Base-by-base conservation (phyloP, 1,140 invertebrate genomes). In the Drosophila willistoni region DNA sequence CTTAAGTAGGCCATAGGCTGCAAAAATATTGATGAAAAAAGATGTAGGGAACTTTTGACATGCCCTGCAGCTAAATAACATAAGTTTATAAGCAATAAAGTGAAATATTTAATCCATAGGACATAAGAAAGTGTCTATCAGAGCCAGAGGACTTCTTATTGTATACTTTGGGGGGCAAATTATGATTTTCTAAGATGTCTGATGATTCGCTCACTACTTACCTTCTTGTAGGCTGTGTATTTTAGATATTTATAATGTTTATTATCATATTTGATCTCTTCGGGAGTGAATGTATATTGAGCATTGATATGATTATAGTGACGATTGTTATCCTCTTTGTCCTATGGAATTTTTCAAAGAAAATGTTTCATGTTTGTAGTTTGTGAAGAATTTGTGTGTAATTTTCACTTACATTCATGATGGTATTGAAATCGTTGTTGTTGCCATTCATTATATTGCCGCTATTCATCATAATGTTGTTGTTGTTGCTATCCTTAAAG, bases 161-260 rank as follows among this genome's bases (percentile, higher is more conserved):
- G 25, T 25, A 4, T 25, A 25, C 25, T 25, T 25, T 25, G 3
- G 5, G 25, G 25, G 44, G 10, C 17, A 47, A 19, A 47, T 47
- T 1, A 3, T 25, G 17, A 1, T 47, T 14, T 19, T 17, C 1
- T 17, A 1, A 17, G 13, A 14, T 42, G 14, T 17, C 1, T 17
- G 4, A 47, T 17, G 7, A 10, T 47, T 47, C 14, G 14, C 19
- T 47, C 7, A 17, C 2, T 17, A 57, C 79, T 78, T 54, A 92
- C 91, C 90, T 96, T 96, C 79, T 93, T 89, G 75, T 94, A 95
- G 83, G 96, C 95, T 19, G 94, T 95, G 85, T 96, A 96, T 91
- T 96, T 96, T 77, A 96, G 94, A 86, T 96, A 96, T 81, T 96
- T 96, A 92, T 96, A 96, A 91, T 96, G 95, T 92, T 96, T 96